Base-by-base conservation (phyloP, 2,888 invertebrate genomes). In the Hyposoter dolosus region DNA sequence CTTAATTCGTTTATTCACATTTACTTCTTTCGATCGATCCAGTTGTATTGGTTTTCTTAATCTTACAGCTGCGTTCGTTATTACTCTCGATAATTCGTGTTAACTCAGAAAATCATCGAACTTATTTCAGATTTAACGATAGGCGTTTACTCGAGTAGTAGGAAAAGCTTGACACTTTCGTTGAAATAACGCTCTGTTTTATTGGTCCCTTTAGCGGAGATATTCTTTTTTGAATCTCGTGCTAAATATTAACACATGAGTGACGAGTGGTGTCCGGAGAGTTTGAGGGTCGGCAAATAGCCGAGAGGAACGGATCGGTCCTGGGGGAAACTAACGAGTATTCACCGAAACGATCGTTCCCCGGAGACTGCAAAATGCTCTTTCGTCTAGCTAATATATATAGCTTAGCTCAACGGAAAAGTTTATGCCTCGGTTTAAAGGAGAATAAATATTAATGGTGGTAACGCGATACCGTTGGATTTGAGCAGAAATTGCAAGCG, bases 261-360 rank as follows among this genome's bases (percentile, higher is more conserved):
- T 76, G n/a, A 76, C 12, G 45, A 43, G 77, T 56, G 43, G 17
- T 56, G 28, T 28, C 28, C 43, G 43, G 23, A 56, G 45, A 56
- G 56, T 17, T 40, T 43, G 78, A 68, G 40, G 23, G 53, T 68
- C 15, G 19, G 43, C 10, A 40, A 53, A 53, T 43, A 56, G 68
- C 12, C n/a, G 45, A 2, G 56, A 66, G 68, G n/a, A 78, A 68
- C 28, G 68, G 56, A 78, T 78, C 53, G 56, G 40, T 40, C 78
- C 43, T 53, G 10, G 28, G 78, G 68, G 78, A 68, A 66, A 53
- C 23, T 40, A 32, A 68, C 17, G 40, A 40, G 19, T 40, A 78
- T 40, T 23, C 40, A 43, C 40, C 10, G 10, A n/a, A 63, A 40
- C 56, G 53, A 78, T 68, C 23, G 68, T 68, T 43, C 78, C 78